A percentile compares a stretch with the other conserved stretches of the same genome.
These are phyloP conservation scores for Lepilemur ruficaudatus DNA, from an alignment of 2,797 vertebrate genomes.

Conservation along the genomic window DNA sequence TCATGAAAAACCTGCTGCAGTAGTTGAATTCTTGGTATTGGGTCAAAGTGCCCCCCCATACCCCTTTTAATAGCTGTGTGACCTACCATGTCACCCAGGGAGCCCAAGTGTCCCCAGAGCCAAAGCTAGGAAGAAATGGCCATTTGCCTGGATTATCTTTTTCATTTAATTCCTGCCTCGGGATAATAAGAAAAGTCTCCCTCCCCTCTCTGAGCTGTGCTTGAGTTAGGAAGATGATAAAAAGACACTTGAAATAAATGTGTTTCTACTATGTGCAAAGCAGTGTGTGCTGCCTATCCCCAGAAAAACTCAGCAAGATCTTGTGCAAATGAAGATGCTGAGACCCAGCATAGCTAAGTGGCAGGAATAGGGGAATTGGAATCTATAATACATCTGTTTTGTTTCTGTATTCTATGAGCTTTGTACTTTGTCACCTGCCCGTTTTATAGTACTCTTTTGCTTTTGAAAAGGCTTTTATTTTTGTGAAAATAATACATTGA, in stretches of 20 bases:
- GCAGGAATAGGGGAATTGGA: not conserved
- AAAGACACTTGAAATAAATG: not conserved
- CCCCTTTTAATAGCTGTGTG: not conserved
- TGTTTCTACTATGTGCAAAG: not conserved
- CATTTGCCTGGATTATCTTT: not conserved
- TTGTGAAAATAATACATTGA: not conserved
- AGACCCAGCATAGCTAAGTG: not conserved
- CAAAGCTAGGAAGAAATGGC: not conserved
- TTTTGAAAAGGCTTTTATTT: slow-evolving; percentile 10
- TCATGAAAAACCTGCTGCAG: not conserved
- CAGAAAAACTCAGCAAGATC: not conserved
- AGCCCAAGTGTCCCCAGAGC: not conserved
- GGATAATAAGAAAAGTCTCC: not conserved
- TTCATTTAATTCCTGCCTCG: not conserved
- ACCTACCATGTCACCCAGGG: not conserved
- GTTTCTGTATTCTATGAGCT: not conserved
- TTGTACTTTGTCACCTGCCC: not conserved
- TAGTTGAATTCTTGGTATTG: slow-evolving; percentile 9
- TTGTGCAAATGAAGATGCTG: not conserved
- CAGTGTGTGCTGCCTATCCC: not conserved
- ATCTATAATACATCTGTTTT: not conserved
- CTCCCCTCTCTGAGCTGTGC: not conserved
- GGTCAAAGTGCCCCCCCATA: not conserved
- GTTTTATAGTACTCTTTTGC: not conserved
- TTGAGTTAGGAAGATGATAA: not conserved